phyloP scores from a whole-genome alignment of 1,140 invertebrate species.

The Luehdorfia chinensis region DNA sequence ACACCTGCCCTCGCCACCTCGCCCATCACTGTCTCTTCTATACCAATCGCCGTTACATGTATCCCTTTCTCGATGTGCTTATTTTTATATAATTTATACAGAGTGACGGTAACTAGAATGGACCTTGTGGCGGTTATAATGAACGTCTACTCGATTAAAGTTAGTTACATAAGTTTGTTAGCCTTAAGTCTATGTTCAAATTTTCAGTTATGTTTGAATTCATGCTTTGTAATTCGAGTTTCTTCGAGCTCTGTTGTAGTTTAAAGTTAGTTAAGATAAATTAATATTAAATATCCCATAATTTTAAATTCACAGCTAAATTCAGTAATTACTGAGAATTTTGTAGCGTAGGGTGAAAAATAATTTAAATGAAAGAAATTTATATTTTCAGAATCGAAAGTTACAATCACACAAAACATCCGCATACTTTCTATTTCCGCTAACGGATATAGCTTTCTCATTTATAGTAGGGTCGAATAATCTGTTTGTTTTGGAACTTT shows the following conservation, averaged over 20 bases:
- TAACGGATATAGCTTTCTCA: neutral
- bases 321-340: no score
- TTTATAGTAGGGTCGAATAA: neutral
- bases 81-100: conserved; percentile 75
- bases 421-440: conserved; percentile 4
- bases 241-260: no score
- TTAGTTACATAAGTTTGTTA: conserved; percentile 50
- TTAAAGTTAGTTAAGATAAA: no score
- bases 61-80: conserved; percentile 57
- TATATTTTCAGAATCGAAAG: neutral
- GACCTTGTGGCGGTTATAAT: conserved; percentile 65
- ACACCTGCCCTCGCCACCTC: conserved; percentile 69
- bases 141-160: conserved; percentile 45
- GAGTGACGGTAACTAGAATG: conserved; percentile 70
- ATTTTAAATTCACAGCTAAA: no score
- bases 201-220: neutral
- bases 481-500: conserved; percentile 8
- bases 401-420: neutral
- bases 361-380: no score
- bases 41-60: conserved; percentile 33
- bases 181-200: neutral
- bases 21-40: conserved; percentile 55
- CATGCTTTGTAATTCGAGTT: no score
- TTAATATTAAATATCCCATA: no score
- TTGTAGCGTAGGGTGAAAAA: no score